Evolutionary conservation across 2,113 vertebrate genomes (phyloP).

Genomic region (Glaucidium brasilianum): DNA sequence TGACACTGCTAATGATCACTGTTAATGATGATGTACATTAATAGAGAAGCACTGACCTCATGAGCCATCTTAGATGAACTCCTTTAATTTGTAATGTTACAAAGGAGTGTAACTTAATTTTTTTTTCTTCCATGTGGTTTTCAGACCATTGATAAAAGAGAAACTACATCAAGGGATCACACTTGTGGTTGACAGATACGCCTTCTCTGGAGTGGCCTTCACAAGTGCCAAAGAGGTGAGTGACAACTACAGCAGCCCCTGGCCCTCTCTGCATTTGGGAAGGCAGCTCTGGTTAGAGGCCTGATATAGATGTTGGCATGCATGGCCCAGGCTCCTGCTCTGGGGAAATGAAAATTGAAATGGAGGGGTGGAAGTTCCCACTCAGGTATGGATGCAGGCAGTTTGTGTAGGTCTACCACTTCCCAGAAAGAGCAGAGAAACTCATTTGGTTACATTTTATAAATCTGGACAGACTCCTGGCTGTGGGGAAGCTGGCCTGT

Average conservation of each 20-base stretch:
- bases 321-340: too few relatives aligned
- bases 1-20: not conserved
- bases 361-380: not conserved
- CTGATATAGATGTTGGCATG: accelerated
- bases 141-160: conserved; percentile 75
- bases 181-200: conserved; percentile 90
- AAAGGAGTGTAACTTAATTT: not conserved
- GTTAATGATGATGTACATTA: accelerated
- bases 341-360: not conserved
- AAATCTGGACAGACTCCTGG: not conserved
- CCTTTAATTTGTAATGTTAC: not conserved
- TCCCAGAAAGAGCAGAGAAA: not conserved
- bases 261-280: not conserved
- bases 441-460: not conserved
- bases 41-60: not conserved
- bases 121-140: not conserved
- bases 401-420: not conserved
- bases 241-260: not conserved
- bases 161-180: conserved; percentile 87
- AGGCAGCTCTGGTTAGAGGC: not conserved
- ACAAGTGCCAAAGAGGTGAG: conserved; percentile 91
- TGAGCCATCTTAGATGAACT: not conserved
- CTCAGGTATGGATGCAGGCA: not conserved
- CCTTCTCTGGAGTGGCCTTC: conserved; percentile 95
- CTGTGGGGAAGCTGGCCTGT: not conserved